phyloP scores from a whole-genome alignment of 2,113 vertebrate genomes.

The Aldabrachelys gigantea region DNA sequence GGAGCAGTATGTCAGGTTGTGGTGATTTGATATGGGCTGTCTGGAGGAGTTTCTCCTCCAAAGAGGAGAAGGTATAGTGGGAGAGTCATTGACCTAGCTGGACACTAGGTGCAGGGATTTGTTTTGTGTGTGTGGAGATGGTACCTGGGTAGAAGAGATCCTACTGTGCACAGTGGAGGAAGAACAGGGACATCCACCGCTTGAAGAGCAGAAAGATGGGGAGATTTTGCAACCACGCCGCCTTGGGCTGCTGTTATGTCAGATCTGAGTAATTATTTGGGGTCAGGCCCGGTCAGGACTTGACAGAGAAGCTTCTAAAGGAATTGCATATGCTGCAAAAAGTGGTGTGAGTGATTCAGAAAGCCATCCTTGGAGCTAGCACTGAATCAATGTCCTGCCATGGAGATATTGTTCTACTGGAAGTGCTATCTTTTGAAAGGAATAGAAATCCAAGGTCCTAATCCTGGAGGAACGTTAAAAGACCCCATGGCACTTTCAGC shows the following conservation, averaged over 20 bases:
- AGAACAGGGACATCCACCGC: neutral
- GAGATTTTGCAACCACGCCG: neutral
- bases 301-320: constrained; percentile 31
- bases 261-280: constrained; percentile 25
- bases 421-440: neutral
- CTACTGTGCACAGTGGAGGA: neutral
- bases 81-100: neutral
- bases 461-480: neutral
- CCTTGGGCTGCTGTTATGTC: neutral
- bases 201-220: neutral
- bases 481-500: rapidly evolving
- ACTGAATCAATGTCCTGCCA: constrained; percentile 14
- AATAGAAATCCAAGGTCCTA: neutral
- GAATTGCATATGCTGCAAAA: constrained; percentile 34
- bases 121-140: neutral
- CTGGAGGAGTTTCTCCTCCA: neutral
- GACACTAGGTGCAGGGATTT: neutral
- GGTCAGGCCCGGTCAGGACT: constrained; percentile 64
- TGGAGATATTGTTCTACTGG: neutral
- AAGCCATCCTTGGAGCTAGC: constrained; percentile 41
- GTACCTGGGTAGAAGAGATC: neutral
- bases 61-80: neutral
- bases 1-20: neutral
- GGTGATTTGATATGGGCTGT: neutral
- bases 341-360: constrained; percentile 51